phyloP scores from a whole-genome alignment of 2,113 vertebrate genomes.

The Periophthalmodon schlosseri region DNA sequence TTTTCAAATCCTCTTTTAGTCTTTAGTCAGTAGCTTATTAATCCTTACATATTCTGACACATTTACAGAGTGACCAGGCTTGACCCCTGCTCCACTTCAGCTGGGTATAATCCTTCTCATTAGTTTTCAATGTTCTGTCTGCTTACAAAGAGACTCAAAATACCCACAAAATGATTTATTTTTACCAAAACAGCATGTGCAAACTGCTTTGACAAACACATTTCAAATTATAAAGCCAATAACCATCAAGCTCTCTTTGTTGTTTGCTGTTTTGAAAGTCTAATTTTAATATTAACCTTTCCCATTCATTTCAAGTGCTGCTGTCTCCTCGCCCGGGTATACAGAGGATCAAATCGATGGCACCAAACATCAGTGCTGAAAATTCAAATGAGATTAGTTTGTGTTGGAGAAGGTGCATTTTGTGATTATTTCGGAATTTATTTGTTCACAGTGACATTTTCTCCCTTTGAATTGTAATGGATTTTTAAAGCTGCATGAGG shows the following conservation, averaged over 20 bases:
- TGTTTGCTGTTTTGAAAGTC: not conserved
- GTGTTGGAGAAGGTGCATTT: not conserved
- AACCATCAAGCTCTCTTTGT: not conserved
- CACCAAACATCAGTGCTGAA: conserved; percentile 1
- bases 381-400: conserved; percentile 11
- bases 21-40: no score
- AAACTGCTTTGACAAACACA: not conserved
- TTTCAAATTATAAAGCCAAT: conserved; percentile 5
- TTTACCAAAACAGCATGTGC: not conserved
- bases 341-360: not conserved
- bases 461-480: conserved; percentile 5
- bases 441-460: conserved; percentile 1
- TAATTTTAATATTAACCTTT: conserved; percentile 3
- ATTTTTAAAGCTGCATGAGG: not conserved
- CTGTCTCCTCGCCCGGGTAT: not conserved
- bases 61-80: not conserved
- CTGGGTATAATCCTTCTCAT: not conserved
- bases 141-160: not conserved
- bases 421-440: conserved; percentile 3
- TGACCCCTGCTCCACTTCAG: not conserved
- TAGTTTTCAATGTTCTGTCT: not conserved
- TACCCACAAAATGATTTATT: not conserved
- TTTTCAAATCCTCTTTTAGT: no score
- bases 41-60: not conserved
- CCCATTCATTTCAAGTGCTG: not conserved